Percentiles rank a stretch among this genome's conserved stretches.
Conservation (phyloP, 2,797 vertebrate genomes). For the Prionace glauca region DNA sequence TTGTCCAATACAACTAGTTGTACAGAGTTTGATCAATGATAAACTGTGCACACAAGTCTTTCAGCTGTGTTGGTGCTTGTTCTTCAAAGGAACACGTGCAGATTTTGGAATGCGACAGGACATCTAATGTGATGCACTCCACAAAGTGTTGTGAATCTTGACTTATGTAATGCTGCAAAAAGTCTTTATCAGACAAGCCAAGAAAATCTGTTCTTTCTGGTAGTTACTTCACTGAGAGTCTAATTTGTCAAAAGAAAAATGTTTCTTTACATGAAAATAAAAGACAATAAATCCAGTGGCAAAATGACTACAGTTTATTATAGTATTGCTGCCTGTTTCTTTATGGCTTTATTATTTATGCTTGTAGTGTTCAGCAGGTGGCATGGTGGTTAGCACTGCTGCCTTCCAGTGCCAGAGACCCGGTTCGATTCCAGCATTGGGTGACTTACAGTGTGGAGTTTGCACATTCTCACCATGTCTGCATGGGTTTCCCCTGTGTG, state of each 20-base stretch:
- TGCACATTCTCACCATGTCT: too few species aligned
- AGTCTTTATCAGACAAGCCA: not conserved
- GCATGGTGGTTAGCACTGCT: too few species aligned
- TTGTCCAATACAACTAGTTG: not conserved
- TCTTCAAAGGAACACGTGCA: not conserved
- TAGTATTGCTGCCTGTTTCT: not conserved
- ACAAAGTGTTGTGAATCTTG: not conserved
- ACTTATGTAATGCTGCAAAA: not conserved
- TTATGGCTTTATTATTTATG: not conserved
- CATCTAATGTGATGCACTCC: not conserved
- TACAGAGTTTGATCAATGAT: not conserved
- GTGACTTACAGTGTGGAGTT: too few species aligned
- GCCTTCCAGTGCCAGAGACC: too few species aligned
- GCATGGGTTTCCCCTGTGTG: too few species aligned
- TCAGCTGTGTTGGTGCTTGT: not conserved
- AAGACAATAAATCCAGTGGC: not conserved
- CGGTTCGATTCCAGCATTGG: too few species aligned
- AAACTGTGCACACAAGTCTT: not conserved
- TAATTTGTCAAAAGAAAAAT: conserved; percentile 12
- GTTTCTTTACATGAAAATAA: not conserved
- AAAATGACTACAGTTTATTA: not conserved
- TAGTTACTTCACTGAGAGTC: not conserved
- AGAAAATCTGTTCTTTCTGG: not conserved
- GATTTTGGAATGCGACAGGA: not conserved
- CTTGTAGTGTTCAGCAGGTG: not conserved